These are phyloP conservation scores for Hyperopisus bebe DNA, from an alignment of 2,113 vertebrate species.

Conservation along the genomic window DNA sequence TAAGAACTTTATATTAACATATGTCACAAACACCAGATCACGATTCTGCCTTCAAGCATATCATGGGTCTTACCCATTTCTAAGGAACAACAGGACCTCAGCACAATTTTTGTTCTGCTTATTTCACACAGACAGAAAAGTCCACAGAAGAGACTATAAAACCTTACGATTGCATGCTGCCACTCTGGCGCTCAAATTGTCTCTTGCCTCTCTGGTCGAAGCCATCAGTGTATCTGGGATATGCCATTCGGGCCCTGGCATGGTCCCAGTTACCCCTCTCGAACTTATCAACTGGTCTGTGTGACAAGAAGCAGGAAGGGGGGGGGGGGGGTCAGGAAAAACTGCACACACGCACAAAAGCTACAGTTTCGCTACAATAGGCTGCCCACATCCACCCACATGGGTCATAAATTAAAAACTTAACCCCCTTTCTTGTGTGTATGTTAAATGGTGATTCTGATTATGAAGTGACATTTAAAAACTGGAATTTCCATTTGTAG, in stretches of 20 bases:
- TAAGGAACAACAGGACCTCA: neutral
- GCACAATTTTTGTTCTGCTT: neutral
- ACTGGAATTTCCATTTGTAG: neutral
- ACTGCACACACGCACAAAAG: neutral
- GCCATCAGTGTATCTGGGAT: constrained; percentile 53
- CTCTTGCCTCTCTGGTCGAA: constrained; percentile 70
- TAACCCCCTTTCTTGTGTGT: neutral
- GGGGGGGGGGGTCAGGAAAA: neutral
- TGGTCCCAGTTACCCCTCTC: constrained; percentile 54
- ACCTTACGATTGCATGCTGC: constrained; percentile 61
- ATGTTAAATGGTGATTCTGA: neutral
- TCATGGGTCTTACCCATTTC: neutral
- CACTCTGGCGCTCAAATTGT: constrained; percentile 71
- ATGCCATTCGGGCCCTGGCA: constrained; percentile 42
- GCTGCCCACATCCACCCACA: neutral
- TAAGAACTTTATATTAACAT: too few relatives aligned
- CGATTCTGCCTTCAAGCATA: neutral
- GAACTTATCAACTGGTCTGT: constrained; percentile 53
- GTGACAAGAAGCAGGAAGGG: constrained; percentile 24
- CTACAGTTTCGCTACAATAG: neutral
- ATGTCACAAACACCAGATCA: neutral
- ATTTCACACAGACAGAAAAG: neutral
- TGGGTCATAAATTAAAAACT: neutral
- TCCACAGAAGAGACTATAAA: neutral
- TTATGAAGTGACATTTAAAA: neutral